Conservation (phyloP, 2,888 invertebrate genomes). For the Danaus chrysippus region DNA sequence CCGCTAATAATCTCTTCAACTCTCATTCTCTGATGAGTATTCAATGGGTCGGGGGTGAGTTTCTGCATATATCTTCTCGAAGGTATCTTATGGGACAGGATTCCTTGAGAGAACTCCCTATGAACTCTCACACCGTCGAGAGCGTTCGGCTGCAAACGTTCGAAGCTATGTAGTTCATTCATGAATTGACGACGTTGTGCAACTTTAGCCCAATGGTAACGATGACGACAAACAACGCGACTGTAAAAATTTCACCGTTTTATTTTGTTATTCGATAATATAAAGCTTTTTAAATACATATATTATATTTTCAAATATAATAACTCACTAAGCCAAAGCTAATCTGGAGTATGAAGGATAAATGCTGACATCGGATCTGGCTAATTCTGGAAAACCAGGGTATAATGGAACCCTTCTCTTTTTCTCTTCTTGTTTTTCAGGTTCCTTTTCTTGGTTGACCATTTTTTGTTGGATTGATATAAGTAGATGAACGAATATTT, state of each 20-base stretch:
- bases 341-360: conserved; percentile 81
- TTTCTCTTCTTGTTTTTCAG: conserved; percentile 35
- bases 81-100: conserved; percentile 74
- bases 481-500: conserved; percentile 3
- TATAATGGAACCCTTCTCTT: conserved; percentile 55
- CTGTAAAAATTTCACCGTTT: conserved; percentile 49
- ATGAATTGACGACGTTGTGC: conserved; percentile 79
- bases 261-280: not conserved
- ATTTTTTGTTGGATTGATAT: conserved; percentile 24
- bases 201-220: conserved; percentile 74
- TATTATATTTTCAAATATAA: conserved; percentile 1
- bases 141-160: conserved; percentile 80
- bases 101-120: conserved; percentile 80
- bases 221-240: conserved; percentile 81
- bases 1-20: conserved; percentile 70
- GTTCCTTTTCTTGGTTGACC: conserved; percentile 29
- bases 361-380: conserved; percentile 80
- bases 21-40: conserved; percentile 59
- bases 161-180: conserved; percentile 80
- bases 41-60: conserved; percentile 63
- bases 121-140: conserved; percentile 82
- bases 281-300: not conserved
- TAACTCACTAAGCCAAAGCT: conserved; percentile 81
- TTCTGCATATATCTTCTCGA: conserved; percentile 66
- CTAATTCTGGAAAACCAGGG: conserved; percentile 75